Evolutionary conservation across 2,797 vertebrate species (phyloP), one percentile per base, ranked within the genome.

Genomic region (Danio tinwini): DNA sequence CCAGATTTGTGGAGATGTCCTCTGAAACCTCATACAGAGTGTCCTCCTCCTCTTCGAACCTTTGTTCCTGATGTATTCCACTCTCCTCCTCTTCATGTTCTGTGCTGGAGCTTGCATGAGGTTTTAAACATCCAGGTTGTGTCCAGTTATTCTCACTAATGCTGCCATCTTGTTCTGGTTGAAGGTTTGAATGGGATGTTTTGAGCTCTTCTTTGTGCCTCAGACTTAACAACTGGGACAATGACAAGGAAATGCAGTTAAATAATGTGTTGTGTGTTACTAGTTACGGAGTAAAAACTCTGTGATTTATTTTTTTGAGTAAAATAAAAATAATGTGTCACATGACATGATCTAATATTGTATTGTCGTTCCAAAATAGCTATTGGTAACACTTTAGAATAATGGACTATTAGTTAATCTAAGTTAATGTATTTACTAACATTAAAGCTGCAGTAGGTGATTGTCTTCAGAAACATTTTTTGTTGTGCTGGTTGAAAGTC

Each of bases 211-310:
- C 37, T 70, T 10, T 76, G 69, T 14, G 68, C 61, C 59, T 83
- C 16, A 10, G 16, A 61, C 47, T 77, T 19, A 86, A 16, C 7
- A 58, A 40, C 85, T 86, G 56, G 17, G 13, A 47, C 37, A 76
- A 52, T 9, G 39, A 62, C 10, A 29, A 29, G 29, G 1, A 3
- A 1, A 29, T 29, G 29, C 29, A 29, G 29, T 29, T 29, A 29
- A 29, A 29, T 29, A 29, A 29, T 29, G 29, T 29, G 29, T 29
- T 29, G 29, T 29, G 29, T 3, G n/a, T n/a, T n/a, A n/a, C 29
- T 29, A 29, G 29, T 29, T 29, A 29, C 29, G 29, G n/a, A n/a
- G n/a, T n/a, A n/a, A n/a, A n/a, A n/a, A n/a, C n/a, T 3, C 29
- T 29, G 29, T 29, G 3, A 29, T 1, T 29, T 29, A 29, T 29